Conservation (phyloP, 1,140 invertebrate species). For the Drosophila bifasciata region DNA sequence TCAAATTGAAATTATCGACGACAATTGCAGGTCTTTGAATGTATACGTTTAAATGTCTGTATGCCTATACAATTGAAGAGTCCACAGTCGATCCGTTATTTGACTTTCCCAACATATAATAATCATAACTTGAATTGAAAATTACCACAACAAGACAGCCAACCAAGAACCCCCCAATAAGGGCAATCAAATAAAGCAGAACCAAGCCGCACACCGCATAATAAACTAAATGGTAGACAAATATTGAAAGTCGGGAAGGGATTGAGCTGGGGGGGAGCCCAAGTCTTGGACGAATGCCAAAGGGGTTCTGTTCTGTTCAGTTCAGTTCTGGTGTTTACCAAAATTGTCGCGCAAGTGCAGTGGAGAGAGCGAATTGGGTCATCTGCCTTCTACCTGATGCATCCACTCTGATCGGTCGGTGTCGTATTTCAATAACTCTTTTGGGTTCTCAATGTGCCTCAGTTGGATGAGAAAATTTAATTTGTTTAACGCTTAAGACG, state of each 20-base stretch:
- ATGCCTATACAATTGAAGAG: too few relatives aligned
- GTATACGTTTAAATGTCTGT: not conserved
- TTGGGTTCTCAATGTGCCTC: not conserved
- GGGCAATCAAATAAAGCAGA: constrained; percentile 74
- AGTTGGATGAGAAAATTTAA: constrained; percentile 38
- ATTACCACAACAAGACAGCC: constrained; percentile 40
- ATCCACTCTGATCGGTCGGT: constrained; percentile 21
- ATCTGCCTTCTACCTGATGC: constrained; percentile 34
- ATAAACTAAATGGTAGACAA: constrained; percentile 81
- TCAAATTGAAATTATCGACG: constrained; percentile 75
- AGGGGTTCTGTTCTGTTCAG: constrained; percentile 4
- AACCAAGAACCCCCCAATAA: constrained; percentile 50
- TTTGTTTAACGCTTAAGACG: constrained; percentile 64
- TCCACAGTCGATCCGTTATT: constrained; percentile 48
- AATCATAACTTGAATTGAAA: constrained; percentile 79
- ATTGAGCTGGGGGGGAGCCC: constrained; percentile 3
- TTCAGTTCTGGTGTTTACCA: constrained; percentile 30
- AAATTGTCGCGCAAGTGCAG: constrained; percentile 66
- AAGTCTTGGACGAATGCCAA: not conserved
- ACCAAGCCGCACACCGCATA: constrained; percentile 64
- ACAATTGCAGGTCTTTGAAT: constrained; percentile 26
- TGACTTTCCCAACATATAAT: constrained; percentile 79
- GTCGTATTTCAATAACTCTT: constrained; percentile 71
- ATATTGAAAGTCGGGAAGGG: constrained; percentile 43
- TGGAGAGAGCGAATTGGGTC: constrained; percentile 59